Percentiles rank a stretch among this genome's conserved stretches.
phyloP scores from a whole-genome alignment of 2,888 invertebrate species.

The Lasioglossum calceatum region DNA sequence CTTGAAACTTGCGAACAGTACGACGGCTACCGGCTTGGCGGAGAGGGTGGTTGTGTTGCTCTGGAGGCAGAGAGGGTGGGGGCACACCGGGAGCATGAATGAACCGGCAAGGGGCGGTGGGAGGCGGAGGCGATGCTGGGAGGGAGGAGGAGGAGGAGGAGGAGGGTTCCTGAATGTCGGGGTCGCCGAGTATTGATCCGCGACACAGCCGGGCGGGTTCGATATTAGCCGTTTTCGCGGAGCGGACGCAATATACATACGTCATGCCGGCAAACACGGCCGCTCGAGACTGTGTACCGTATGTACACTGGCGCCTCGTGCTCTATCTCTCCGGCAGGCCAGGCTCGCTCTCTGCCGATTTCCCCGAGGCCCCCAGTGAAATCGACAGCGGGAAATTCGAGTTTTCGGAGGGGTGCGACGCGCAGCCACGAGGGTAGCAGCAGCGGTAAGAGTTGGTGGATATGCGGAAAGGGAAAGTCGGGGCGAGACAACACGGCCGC shows the following conservation, averaged over 20 bases:
- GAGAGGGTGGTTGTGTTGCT: constrained; percentile 65
- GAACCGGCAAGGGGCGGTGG: constrained; percentile 72
- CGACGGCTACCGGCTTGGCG: constrained; percentile 36
- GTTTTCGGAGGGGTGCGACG: constrained; percentile 59
- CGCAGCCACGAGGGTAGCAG: constrained; percentile 64
- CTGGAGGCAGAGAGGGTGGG: constrained; percentile 60
- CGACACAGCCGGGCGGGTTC: constrained; percentile 77
- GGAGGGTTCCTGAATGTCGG: constrained; percentile 83
- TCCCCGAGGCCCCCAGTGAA: constrained; percentile 12
- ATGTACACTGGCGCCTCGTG: neutral
- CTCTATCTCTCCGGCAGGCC: neutral
- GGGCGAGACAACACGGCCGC: constrained; percentile 10
- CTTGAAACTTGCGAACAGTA: neutral
- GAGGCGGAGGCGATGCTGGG: constrained; percentile 70
- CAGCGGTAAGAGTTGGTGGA: constrained; percentile 63
- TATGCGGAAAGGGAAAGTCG: constrained; percentile 70
- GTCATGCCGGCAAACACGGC: constrained; percentile 67
- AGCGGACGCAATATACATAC: constrained; percentile 75
- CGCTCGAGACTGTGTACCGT: neutral
- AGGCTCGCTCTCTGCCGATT: neutral
- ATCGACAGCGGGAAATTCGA: constrained; percentile 7
- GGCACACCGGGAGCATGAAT: constrained; percentile 79
- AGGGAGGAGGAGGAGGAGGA: constrained; percentile 76
- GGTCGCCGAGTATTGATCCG: constrained; percentile 84
- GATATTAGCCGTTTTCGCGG: constrained; percentile 81